Conservation (phyloP, 2,888 invertebrate genomes). For the Ormyrus pomaceus region DNA sequence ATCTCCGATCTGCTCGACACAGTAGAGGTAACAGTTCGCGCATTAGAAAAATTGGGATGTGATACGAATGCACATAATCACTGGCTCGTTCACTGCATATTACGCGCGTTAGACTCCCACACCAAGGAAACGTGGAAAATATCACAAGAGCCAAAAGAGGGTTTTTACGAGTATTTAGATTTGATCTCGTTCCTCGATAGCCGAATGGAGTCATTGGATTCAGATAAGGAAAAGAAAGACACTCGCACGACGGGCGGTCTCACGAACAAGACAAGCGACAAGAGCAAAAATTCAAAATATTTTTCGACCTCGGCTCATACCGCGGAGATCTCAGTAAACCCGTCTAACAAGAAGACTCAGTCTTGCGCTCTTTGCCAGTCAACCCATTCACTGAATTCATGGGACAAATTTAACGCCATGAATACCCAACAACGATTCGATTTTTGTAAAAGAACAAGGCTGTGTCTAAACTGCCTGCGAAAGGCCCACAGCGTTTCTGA, state of each 20-base stretch:
- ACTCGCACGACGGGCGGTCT: not conserved
- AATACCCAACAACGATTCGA: not conserved
- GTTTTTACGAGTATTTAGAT: not conserved
- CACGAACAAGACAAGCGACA: not conserved
- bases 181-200: not conserved
- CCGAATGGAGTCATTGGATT: not conserved
- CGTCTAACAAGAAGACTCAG: not conserved
- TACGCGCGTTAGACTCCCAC: not conserved
- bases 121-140: slow-evolving; percentile 2
- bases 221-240: not conserved
- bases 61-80: too few species aligned
- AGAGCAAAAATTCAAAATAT: not conserved
- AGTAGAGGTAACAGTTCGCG: too few species aligned
- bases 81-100: not conserved
- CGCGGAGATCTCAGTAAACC: too few species aligned
- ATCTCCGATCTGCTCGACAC: not conserved
- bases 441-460: not conserved
- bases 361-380: not conserved
- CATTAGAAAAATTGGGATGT: too few species aligned
- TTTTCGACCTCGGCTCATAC: not conserved
- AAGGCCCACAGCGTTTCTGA: not conserved
- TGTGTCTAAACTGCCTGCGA: not conserved
- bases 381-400: not conserved
- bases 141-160: not conserved
- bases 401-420: not conserved